phyloP scores from a whole-genome alignment of 2,113 vertebrate species.

The Lipophrys pholis region DNA sequence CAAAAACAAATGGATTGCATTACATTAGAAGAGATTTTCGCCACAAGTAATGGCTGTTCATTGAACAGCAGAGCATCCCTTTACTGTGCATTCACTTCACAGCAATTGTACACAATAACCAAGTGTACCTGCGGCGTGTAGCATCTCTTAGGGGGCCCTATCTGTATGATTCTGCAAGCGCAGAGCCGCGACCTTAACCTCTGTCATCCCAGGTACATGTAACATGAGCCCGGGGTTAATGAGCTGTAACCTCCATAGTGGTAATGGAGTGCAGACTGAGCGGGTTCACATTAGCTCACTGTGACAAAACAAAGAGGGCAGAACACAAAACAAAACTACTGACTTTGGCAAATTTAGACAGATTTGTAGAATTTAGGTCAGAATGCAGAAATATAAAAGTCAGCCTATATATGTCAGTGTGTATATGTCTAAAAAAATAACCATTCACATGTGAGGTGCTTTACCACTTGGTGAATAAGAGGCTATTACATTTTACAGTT shows the following conservation, averaged over 20 bases:
- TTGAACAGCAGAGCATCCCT: constrained; percentile 5
- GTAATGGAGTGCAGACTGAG: constrained; percentile 32
- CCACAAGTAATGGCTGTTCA: not conserved
- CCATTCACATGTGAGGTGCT: no score
- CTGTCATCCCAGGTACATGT: constrained; percentile 17
- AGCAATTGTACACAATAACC: not conserved
- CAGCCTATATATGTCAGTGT: no score
- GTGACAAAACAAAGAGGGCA: constrained; percentile 21
- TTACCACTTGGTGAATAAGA: not conserved
- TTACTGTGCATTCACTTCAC: not conserved
- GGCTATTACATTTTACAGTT: not conserved
- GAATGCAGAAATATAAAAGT: not conserved
- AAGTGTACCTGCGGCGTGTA: not conserved
- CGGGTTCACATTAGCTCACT: constrained; percentile 31
- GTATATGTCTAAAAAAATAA: no score
- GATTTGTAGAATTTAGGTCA: constrained; percentile 5
- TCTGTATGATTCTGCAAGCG: constrained; percentile 34
- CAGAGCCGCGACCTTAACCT: constrained; percentile 25
- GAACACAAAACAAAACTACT: not conserved
- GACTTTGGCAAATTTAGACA: constrained; percentile 22
- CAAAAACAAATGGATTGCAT: constrained; percentile 17
- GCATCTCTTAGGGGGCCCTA: not conserved
- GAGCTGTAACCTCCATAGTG: constrained; percentile 39
- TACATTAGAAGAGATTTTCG: constrained; percentile 10
- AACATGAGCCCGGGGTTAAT: constrained; percentile 51